Conservation (phyloP, 2,888 invertebrate genomes). For the Seladonia tumulorum region DNA sequence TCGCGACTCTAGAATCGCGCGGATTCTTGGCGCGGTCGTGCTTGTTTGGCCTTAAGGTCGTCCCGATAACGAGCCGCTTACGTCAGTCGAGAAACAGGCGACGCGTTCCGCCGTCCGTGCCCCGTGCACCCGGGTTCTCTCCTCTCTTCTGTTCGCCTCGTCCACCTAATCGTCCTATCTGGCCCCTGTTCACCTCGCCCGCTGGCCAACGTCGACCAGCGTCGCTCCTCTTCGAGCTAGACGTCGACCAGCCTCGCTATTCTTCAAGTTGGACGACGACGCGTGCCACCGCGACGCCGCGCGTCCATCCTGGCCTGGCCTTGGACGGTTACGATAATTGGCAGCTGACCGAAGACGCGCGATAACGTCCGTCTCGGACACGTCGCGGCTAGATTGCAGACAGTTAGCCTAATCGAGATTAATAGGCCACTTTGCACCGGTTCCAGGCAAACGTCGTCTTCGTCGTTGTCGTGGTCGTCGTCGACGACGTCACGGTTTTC, state of each 20-base stretch:
- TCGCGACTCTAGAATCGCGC: conserved; percentile 41
- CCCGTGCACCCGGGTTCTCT: background rate
- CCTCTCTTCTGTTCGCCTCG: conserved; percentile 21
- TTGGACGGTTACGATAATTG: conserved; percentile 71
- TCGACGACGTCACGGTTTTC: background rate
- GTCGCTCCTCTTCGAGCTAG: background rate
- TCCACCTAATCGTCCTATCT: conserved; percentile 48
- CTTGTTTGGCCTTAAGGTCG: conserved; percentile 66
- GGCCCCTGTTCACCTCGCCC: conserved; percentile 25
- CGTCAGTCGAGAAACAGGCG: conserved; percentile 54
- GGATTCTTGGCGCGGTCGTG: conserved; percentile 55
- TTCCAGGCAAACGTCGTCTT: conserved; percentile 5
- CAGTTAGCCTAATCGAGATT: conserved; percentile 53
- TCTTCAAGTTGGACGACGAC: background rate
- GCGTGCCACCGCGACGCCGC: conserved; percentile 20
- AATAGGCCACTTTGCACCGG: conserved; percentile 46
- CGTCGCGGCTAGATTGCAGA: conserved; percentile 47
- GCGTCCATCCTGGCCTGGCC: conserved; percentile 43
- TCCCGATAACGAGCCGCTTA: conserved; percentile 61
- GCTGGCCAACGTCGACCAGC: conserved; percentile 24
- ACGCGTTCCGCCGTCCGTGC: conserved; percentile 17
- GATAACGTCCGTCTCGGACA: conserved; percentile 35
- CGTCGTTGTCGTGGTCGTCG: background rate
- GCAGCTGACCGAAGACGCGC: conserved; percentile 55
- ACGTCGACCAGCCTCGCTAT: conserved; percentile 2